Evolutionary conservation across 2,888 invertebrate genomes (phyloP).

Genomic region (Coecobrya sp.): DNA sequence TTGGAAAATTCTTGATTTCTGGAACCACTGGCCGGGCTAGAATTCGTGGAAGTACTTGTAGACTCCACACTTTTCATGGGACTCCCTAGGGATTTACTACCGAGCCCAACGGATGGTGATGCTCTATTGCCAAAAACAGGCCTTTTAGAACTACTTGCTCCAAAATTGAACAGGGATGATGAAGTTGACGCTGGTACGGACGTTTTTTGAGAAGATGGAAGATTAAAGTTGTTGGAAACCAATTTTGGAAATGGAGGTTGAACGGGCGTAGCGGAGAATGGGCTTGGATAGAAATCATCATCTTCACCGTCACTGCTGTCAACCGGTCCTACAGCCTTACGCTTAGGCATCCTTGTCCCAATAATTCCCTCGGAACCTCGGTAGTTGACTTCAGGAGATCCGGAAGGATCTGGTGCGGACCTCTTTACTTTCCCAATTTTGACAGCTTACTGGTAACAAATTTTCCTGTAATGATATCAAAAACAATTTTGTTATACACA

Average conservation of each 20-base stretch:
- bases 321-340: slow-evolving; percentile 62
- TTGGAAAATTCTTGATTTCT: slow-evolving; percentile 41
- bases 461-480: background rate
- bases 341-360: slow-evolving; percentile 67
- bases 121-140: background rate
- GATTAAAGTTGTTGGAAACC: background rate
- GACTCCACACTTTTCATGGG: background rate
- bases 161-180: background rate
- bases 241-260: slow-evolving; percentile 31
- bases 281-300: slow-evolving; percentile 37
- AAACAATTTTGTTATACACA: too few species aligned
- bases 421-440: slow-evolving; percentile 71
- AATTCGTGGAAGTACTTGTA: background rate
- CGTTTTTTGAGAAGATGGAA: background rate
- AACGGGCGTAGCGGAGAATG: background rate
- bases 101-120: background rate
- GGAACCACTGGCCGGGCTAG: slow-evolving; percentile 34
- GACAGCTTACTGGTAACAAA: background rate
- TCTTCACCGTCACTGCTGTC: slow-evolving; percentile 65
- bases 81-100: background rate
- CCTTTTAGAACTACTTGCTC: background rate
- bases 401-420: slow-evolving; percentile 15
- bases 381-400: background rate
- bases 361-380: background rate
- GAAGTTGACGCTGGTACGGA: background rate